These are phyloP conservation scores for Ferrisia virgata DNA, from an alignment of 2,888 invertebrate genomes.

Conservation along the genomic window DNA sequence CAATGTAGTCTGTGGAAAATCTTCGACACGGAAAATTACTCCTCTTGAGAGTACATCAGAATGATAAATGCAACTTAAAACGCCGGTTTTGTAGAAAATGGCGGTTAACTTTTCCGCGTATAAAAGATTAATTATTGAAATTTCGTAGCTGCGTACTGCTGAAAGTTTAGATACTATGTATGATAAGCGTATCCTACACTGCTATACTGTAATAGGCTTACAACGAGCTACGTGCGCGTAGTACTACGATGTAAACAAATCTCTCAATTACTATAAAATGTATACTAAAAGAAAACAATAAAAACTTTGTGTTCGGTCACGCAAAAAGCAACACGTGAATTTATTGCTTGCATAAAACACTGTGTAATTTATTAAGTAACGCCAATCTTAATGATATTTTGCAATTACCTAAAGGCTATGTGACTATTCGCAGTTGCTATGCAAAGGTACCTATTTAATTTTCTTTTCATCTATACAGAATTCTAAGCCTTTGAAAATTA, in stretches of 20 bases:
- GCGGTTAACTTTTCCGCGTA: not conserved
- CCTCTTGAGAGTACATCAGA: not conserved
- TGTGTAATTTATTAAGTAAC: not conserved
- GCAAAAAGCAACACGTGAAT: conserved; percentile 27
- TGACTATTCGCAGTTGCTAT: not conserved
- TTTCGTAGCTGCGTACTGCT: not conserved
- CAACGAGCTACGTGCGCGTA: too few relatives aligned
- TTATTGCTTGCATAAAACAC: conserved; percentile 18
- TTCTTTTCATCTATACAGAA: not conserved
- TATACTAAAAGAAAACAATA: not conserved
- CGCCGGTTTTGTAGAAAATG: not conserved
- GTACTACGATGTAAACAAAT: not conserved
- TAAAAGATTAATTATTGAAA: not conserved
- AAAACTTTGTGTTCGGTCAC: not conserved
- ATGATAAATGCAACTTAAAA: not conserved
- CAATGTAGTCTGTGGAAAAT: not conserved
- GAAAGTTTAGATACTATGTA: not conserved
- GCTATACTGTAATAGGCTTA: too few relatives aligned
- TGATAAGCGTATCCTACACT: not conserved
- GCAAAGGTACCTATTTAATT: not conserved
- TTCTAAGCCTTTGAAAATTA: too few relatives aligned
- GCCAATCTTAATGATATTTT: not conserved
- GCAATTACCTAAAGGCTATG: not conserved
- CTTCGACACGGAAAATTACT: not conserved
- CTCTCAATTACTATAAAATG: not conserved